Base-by-base conservation (phyloP, 2,797 vertebrate genomes). In the Adrianichthys oophorus region DNA sequence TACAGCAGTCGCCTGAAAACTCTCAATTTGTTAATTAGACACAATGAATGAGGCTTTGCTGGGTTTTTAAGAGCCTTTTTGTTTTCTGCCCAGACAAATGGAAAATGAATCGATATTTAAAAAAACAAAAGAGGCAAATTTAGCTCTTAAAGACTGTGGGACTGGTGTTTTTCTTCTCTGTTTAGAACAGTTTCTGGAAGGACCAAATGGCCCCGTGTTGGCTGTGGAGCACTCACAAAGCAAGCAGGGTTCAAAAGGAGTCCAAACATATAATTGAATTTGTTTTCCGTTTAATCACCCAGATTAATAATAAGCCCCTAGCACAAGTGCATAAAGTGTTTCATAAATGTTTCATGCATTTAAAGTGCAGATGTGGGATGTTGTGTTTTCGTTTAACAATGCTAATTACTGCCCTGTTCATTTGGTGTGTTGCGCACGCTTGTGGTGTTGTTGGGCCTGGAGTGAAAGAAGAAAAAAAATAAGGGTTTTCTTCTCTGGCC, bases 401-500 rank as follows among this genome's bases (percentile, higher is more conserved):
- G 55, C 65, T 29, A 68, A 68, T 76, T 63, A 75, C 66, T 61
- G 7, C 59, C 47, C 29, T 13, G 21, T 65, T 72, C 66, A 52
- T 65, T 40, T 21, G n/a, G 40, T 50, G 41, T 40, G 41, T 51
- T 63, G 32, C 67, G 23, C 55, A 47, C 65, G 41, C 74, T 56
- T 71, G 70, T 62, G 45, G 67, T 46, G 59, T 64, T 48, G 61
- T 48, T 52, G 64, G 59, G 59, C 41, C 37, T 24, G 32, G 10
- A 37, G 10, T 37, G 13, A 37, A 37, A 37, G 32, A 12, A 4
- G 32, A 37, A 37, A 4, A 18, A 49, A 26, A 82, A 64, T 65
- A 85, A 74, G 68, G 68, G 41, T 59, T 85, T 78, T 65, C 66
- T 65, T 72, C 76, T 70, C 47, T 48, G 57, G 76, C 80, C 71